These are phyloP conservation scores for Pangasius djambal DNA, from an alignment of 2,797 vertebrate species.

Conservation along the genomic window DNA sequence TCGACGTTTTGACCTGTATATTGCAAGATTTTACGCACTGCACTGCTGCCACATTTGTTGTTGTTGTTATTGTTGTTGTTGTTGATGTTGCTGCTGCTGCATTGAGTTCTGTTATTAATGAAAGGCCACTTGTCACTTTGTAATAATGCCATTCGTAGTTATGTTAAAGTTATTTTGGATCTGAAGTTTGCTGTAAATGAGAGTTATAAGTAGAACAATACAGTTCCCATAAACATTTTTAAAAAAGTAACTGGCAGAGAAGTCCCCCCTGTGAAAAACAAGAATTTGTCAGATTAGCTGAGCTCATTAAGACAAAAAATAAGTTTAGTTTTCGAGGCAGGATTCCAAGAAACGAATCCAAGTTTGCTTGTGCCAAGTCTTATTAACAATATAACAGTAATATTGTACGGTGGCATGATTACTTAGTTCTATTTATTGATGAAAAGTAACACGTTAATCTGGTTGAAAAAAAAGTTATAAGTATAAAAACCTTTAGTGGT, in stretches of 20 bases:
- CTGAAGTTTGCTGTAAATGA: neutral
- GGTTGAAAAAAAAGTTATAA: neutral
- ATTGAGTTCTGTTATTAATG: neutral
- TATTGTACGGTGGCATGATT: neutral
- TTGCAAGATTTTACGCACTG: neutral
- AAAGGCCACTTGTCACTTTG: neutral
- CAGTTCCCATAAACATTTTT: neutral
- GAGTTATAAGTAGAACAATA: neutral
- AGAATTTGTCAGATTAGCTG: neutral
- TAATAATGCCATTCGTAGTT: neutral
- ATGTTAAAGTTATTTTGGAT: neutral
- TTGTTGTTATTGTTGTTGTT: neutral
- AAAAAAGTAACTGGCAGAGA: neutral
- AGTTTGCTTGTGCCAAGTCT: neutral
- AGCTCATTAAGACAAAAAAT: neutral
- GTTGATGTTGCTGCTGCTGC: neutral
- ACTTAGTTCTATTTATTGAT: neutral
- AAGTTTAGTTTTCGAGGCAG: constrained; percentile 6
- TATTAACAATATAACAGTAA: neutral
- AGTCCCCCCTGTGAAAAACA: neutral
- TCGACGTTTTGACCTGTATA: neutral
- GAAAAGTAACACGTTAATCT: neutral
- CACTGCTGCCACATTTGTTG: neutral
- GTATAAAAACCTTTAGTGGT: neutral
- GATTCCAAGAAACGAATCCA: constrained; percentile 5